Base-by-base conservation (phyloP, 2,113 vertebrate species). In the Noturus placidus region DNA sequence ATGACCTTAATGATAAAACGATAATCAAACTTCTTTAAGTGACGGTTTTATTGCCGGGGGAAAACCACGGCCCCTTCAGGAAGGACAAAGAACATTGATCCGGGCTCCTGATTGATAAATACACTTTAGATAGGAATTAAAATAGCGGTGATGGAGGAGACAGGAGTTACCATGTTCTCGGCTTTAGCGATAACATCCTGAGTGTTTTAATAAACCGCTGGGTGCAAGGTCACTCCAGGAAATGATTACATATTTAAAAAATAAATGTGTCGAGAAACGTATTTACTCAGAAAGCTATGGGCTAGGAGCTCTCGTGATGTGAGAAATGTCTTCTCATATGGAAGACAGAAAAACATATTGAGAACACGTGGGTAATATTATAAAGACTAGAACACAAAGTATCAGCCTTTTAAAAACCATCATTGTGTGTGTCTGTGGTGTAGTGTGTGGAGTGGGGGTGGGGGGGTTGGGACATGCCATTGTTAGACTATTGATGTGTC, bases 391-490 rank as follows among this genome's bases (percentile, higher is more conserved):
- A 10, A 1, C 7, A 8, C 59, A 10, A 10, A 8, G 22, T 63
- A 63, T 25, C 59, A 56, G 54, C 17, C 54, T 56, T 56, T 14
- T 14, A 54, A 65, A n/a, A 67, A 65, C 25, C 7, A n/a, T 67
- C 27, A 20, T 10, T 30, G 67, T 69, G 67, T 35, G 67, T 69
- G 67, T 30, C 14, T 33, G 67, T 70, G 65, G 65, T 69, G 65
- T 69, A n/a, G 65, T 69, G 65, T 69, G 65, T 69, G 65, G 67
- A 19, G 69, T 38, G 69, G 38, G 69, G 20, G 69, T 72, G 69
- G 38, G 65, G 5, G 65, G 5, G 14, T 69, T 69, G 20, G 3
- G 15, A 19, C 11, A 6, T 1, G 27, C 3, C 27, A 22, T 63
- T 2, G 0, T 0, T 59, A 22, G 20, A 59, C 57, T 59, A 20